These are phyloP conservation scores for Cetonia aurata DNA, from an alignment of 2,888 invertebrate genomes.

Conservation along the genomic window DNA sequence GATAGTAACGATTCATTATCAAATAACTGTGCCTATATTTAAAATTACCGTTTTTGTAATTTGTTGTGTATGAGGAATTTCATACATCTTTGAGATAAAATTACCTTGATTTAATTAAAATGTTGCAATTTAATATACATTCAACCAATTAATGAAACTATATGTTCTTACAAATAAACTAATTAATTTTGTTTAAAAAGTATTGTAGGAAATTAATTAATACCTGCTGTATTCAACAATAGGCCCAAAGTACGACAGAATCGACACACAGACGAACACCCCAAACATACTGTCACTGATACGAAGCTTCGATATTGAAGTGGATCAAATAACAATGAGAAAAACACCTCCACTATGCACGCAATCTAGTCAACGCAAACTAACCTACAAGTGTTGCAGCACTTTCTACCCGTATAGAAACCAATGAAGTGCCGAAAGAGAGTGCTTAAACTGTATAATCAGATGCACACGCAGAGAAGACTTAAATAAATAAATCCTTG, in stretches of 20 bases:
- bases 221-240: conserved; percentile 29
- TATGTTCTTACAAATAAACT: not conserved
- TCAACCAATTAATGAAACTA: not conserved
- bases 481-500: conserved; percentile 11
- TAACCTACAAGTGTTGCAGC: conserved; percentile 28
- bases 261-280: conserved; percentile 18
- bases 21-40: too few relatives aligned
- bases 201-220: too few relatives aligned
- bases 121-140: not conserved
- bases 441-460: conserved; percentile 5
- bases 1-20: too few relatives aligned
- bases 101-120: too few relatives aligned
- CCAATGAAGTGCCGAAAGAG: conserved; percentile 34
- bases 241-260: conserved; percentile 27
- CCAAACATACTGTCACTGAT: conserved; percentile 31
- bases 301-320: conserved; percentile 14
- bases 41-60: too few relatives aligned
- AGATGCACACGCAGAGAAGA: not conserved
- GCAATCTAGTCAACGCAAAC: conserved; percentile 36
- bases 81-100: too few relatives aligned
- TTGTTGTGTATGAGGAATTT: too few relatives aligned
- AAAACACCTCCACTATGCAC: conserved; percentile 33
- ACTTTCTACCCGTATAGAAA: conserved; percentile 37
- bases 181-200: too few relatives aligned
- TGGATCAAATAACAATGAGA: conserved; percentile 32